These are phyloP conservation scores for Cephus runcator DNA, from an alignment of 2,888 invertebrate species.

Conservation along the genomic window DNA sequence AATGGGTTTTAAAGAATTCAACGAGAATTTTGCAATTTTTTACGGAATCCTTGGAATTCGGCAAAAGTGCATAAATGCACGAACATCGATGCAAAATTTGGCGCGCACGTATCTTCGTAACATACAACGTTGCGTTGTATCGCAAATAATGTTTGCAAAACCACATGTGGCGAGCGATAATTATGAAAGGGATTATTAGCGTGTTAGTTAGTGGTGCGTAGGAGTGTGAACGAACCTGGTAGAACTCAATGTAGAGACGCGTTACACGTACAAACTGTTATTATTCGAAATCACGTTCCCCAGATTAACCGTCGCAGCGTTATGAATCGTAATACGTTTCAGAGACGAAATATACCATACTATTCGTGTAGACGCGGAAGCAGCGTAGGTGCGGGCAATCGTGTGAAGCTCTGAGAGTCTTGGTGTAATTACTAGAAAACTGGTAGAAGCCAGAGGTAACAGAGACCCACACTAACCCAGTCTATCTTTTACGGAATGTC, in stretches of 20 bases:
- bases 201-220: background rate
- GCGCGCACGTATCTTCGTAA: background rate
- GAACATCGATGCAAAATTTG: background rate
- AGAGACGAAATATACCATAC: constrained; percentile 5
- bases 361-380: background rate
- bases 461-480: no score
- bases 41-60: no score
- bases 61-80: background rate
- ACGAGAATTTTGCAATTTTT: no score
- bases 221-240: background rate
- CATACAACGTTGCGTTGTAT: background rate
- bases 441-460: no score
- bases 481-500: no score
- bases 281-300: constrained; percentile 25
- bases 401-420: constrained; percentile 23
- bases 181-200: constrained; percentile 6
- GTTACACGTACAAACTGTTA: constrained; percentile 23
- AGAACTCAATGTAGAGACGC: background rate
- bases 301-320: constrained; percentile 30
- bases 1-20: no score
- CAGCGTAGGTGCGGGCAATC: constrained; percentile 9
- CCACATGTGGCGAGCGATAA: background rate
- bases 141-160: background rate
- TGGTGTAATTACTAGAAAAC: no score
- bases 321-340: constrained; percentile 27